A percentile compares a stretch with the other conserved stretches of the same genome.
phyloP scores from a whole-genome alignment of 2,888 invertebrate species.

The Stratiomys singularior region DNA sequence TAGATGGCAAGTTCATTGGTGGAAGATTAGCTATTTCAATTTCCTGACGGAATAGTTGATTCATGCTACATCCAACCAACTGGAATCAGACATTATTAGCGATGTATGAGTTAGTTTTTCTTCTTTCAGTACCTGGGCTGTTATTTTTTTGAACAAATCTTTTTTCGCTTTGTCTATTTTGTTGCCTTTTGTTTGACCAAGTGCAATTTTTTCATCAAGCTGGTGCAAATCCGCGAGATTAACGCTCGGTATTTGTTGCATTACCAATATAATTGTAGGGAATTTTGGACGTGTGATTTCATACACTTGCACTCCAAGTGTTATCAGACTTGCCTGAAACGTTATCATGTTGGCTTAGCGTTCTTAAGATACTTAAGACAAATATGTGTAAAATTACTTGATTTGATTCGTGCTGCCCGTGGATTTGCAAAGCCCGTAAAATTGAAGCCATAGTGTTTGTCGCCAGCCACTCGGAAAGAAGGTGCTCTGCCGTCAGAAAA shows the following conservation, averaged over 20 bases:
- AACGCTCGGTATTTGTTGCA: conserved; percentile 85
- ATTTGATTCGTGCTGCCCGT: conserved; percentile 91
- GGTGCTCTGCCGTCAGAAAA: conserved; percentile 72
- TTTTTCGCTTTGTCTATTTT: conserved; percentile 91
- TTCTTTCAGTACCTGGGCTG: conserved; percentile 71
- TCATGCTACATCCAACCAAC: conserved; percentile 85
- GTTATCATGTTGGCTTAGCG: conserved; percentile 18
- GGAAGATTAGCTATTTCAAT: conserved; percentile 88
- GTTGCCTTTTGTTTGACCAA: conserved; percentile 74
- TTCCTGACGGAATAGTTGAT: conserved; percentile 88
- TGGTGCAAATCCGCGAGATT: conserved; percentile 83
- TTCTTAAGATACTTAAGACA: background rate
- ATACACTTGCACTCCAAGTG: conserved; percentile 86
- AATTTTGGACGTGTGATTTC: conserved; percentile 83
- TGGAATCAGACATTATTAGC: conserved; percentile 62
- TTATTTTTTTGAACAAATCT: conserved; percentile 90
- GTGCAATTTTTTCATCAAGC: conserved; percentile 83
- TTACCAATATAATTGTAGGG: conserved; percentile 72
- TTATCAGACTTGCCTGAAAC: conserved; percentile 70
- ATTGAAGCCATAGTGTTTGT: conserved; percentile 80
- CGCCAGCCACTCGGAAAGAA: conserved; percentile 74
- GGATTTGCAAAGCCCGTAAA: conserved; percentile 81
- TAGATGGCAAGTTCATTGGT: conserved; percentile 66
- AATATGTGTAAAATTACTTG: conserved; percentile 68
- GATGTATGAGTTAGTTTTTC: background rate